Evolutionary conservation across 2,113 vertebrate genomes (phyloP).

Genomic region (Antechinus flavipes): DNA sequence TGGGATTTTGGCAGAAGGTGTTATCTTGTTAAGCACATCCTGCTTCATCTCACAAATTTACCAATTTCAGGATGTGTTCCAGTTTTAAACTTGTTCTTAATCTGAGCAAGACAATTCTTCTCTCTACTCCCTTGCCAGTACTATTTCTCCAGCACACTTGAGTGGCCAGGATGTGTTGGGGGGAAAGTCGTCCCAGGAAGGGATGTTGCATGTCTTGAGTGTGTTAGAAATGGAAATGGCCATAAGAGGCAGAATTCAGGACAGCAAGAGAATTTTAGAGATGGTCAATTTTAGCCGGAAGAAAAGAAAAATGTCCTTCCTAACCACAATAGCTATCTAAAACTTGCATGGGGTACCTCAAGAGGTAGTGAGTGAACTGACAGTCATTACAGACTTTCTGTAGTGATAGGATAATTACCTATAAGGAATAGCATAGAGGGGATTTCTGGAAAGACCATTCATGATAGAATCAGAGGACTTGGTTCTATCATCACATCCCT

Average conservation of each 20-base stretch:
- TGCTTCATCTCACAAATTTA: slow-evolving; percentile 47
- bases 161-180: background rate
- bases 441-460: background rate
- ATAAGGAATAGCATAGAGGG: background rate
- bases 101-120: slow-evolving; percentile 14
- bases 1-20: slow-evolving; percentile 61
- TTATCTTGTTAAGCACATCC: slow-evolving; percentile 50
- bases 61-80: slow-evolving; percentile 45
- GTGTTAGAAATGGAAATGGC: background rate
- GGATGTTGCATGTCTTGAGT: slow-evolving; percentile 11
- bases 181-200: slow-evolving; percentile 45
- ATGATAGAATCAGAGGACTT: background rate
- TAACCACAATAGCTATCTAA: background rate
- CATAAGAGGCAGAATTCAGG: background rate
- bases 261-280: background rate
- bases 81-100: slow-evolving; percentile 32
- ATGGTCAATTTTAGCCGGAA: background rate
- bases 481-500: background rate
- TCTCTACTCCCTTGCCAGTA: slow-evolving; percentile 7
- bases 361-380: background rate
- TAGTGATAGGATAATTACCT: background rate
- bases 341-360: background rate
- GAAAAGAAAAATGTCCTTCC: background rate
- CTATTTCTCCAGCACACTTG: slow-evolving; percentile 28
- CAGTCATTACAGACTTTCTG: background rate